Conservation (phyloP, 2,888 invertebrate genomes). For the Desoria tigrina region DNA sequence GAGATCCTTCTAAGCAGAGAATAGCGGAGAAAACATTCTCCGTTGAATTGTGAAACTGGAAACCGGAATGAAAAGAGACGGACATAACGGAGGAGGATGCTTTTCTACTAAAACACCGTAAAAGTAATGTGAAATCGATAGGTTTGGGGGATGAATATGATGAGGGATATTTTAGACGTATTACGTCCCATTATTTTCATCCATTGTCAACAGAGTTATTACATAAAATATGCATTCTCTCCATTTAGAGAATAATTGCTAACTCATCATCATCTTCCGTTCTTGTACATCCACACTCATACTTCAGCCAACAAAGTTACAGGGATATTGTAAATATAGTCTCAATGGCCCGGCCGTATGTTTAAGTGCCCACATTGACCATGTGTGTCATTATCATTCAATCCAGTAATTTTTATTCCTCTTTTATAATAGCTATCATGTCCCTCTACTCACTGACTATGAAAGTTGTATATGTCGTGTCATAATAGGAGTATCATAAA, state of each 20-base stretch:
- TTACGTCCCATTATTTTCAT: constrained; percentile 20
- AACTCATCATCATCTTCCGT: constrained; percentile 23
- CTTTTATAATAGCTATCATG: neutral
- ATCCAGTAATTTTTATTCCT: constrained; percentile 15
- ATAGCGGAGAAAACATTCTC: no score
- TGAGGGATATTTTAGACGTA: constrained; percentile 15
- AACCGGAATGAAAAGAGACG: no score
- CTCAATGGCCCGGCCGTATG: constrained; percentile 14
- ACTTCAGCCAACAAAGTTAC: neutral
- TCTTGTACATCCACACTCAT: constrained; percentile 1
- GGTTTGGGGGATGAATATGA: constrained; percentile 12
- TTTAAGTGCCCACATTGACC: constrained; percentile 21
- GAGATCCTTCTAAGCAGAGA: no score
- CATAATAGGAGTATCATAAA: neutral
- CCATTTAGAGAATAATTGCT: constrained; percentile 22
- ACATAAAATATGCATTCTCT: constrained; percentile 27
- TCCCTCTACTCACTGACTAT: neutral
- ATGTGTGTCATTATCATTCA: constrained; percentile 23
- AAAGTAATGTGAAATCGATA: constrained; percentile 27
- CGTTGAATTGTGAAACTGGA: no score
- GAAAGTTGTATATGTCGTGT: no score
- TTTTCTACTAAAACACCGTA: constrained; percentile 18
- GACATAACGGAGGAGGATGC: no score
- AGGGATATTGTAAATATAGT: constrained; percentile 6
- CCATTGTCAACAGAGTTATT: constrained; percentile 26